These are phyloP conservation scores for Melanargia galathea DNA, from an alignment of 2,888 invertebrate genomes.

Conservation along the genomic window DNA sequence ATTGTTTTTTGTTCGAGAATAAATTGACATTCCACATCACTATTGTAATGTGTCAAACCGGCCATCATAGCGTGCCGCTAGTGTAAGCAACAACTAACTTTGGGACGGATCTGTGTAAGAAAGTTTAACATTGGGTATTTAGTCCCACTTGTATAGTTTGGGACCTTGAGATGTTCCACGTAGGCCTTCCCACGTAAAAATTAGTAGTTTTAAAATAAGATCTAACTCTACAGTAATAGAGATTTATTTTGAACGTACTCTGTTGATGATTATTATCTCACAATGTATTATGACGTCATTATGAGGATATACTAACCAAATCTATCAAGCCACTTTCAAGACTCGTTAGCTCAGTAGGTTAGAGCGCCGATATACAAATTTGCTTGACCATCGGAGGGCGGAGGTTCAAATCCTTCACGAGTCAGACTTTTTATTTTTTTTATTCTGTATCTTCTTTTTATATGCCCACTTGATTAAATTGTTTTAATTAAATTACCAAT, in stretches of 20 bases:
- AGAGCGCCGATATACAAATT: constrained; percentile 48
- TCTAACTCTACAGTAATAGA: background rate
- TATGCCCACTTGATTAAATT: too few species aligned
- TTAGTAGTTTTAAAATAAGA: background rate
- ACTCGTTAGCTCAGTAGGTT: constrained; percentile 53
- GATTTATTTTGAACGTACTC: background rate
- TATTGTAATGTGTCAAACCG: too few species aligned
- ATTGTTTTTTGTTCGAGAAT: too few species aligned
- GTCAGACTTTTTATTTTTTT: constrained; percentile 35
- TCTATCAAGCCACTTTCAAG: background rate
- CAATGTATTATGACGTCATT: constrained; percentile 19
- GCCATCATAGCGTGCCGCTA: too few species aligned
- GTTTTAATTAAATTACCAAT: too few species aligned
- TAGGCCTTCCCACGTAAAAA: background rate
- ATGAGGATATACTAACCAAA: background rate
- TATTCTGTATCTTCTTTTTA: background rate
- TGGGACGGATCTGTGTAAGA: too few species aligned
- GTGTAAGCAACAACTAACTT: too few species aligned
- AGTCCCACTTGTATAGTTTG: too few species aligned
- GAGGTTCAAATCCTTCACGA: constrained; percentile 54
- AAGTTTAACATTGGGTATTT: too few species aligned
- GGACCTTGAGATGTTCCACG: background rate
- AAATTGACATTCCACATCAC: too few species aligned
- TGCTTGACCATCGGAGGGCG: constrained; percentile 49
- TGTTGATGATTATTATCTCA: background rate